phyloP scores from a whole-genome alignment of 2,888 invertebrate genomes.

The Dysmachus trigonus region DNA sequence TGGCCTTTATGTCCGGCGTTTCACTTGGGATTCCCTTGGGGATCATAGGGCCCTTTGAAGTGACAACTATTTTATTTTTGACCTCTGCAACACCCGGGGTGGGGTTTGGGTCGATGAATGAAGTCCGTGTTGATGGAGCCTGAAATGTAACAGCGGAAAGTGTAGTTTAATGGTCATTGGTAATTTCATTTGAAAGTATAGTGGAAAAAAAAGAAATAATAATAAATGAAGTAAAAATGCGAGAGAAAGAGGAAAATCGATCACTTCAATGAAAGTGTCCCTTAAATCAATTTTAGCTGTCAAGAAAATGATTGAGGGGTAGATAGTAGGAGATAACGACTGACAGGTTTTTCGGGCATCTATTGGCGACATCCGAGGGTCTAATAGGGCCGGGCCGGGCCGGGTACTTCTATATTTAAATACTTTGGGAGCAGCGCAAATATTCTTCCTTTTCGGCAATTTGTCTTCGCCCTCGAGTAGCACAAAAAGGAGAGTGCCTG shows the following conservation, averaged over 20 bases:
- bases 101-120: constrained; percentile 53
- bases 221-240: not conserved
- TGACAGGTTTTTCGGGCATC: not conserved
- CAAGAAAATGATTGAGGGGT: constrained; percentile 17
- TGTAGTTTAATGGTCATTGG: not conserved
- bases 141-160: constrained; percentile 35
- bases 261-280: not conserved
- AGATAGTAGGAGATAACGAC: not conserved
- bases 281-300: constrained; percentile 37
- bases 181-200: not conserved
- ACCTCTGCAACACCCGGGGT: constrained; percentile 52
- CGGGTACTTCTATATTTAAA: constrained; percentile 15
- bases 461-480: not conserved
- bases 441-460: not conserved
- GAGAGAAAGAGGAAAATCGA: not conserved
- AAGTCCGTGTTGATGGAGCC: constrained; percentile 51
- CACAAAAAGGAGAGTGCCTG: not conserved
- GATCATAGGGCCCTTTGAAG: constrained; percentile 53
- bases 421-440: not conserved
- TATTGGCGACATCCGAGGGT: too few relatives aligned
- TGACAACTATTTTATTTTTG: constrained; percentile 51
- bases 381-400: not conserved
- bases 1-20: constrained; percentile 55
- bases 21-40: constrained; percentile 52
- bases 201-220: not conserved